Evolutionary conservation across 2,888 invertebrate genomes (phyloP).

Genomic region (Belgica antarctica): DNA sequence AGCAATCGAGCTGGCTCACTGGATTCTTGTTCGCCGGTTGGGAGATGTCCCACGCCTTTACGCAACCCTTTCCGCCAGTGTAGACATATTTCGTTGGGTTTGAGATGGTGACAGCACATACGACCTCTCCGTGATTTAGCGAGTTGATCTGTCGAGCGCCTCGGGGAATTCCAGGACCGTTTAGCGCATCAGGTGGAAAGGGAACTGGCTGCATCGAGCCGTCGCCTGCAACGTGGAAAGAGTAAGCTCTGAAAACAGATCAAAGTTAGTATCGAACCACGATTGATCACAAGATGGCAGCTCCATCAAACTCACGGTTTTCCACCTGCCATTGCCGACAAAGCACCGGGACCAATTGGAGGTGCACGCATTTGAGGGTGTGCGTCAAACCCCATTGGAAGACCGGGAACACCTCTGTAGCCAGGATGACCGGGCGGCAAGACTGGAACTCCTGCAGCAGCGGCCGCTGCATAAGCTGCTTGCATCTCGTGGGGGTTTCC

Average conservation of each 20-base stretch:
- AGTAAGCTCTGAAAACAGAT: constrained; percentile 71
- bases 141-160: constrained; percentile 88
- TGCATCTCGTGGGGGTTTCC: constrained; percentile 61
- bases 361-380: constrained; percentile 65
- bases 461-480: constrained; percentile 58
- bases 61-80: constrained; percentile 95
- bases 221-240: constrained; percentile 88
- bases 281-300: not conserved
- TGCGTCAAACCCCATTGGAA: constrained; percentile 67
- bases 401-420: constrained; percentile 44
- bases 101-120: constrained; percentile 94
- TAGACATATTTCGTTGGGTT: constrained; percentile 87
- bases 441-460: constrained; percentile 61
- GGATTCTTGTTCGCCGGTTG: constrained; percentile 74
- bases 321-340: constrained; percentile 73
- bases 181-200: constrained; percentile 90
- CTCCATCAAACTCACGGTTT: constrained; percentile 71
- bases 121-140: constrained; percentile 92
- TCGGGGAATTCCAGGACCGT: constrained; percentile 89
- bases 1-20: constrained; percentile 81
- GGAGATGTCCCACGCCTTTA: constrained; percentile 80
- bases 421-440: constrained; percentile 61
- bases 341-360: constrained; percentile 47
- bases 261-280: not conserved
- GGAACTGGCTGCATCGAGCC: constrained; percentile 87